Evolutionary conservation across 2,113 vertebrate species (phyloP), one percentile per base, ranked within the genome.

Genomic region (Megaceryle maxima): DNA sequence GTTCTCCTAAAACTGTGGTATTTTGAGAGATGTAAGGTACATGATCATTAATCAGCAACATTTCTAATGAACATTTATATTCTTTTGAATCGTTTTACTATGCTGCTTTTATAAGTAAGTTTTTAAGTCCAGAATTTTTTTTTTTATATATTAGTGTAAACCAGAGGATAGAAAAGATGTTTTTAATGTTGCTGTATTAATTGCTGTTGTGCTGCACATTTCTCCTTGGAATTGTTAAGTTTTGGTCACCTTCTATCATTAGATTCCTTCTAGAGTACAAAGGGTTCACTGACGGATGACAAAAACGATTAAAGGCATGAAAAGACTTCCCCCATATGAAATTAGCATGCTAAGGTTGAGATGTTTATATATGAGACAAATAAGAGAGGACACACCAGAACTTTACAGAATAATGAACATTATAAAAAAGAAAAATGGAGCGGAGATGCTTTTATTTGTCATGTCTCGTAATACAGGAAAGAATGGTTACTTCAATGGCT

Each of bases 301-400:
- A 93, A 85, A 97, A 90, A 41, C 0, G 1, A 90, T 91, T 76
- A 91, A 72, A 94, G 60, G 8, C 75, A 74, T 9, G 2, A 75
- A 35, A 91, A 74, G 25, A 8, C n/a, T 81, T 86, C 13, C 31
- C 26, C 55, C 25, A 4, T 50, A 67, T 69, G 78, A 95, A 95
- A 90, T 66, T 10, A 93, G 41, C 25, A 46, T 11, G 31, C 35
- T 55, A 16, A 83, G 67, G 96, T 80, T 95, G 77, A 96, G 91
- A 91, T 95, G 87, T 94, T 96, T 91, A 39, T 41, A 63, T 75
- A 85, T 31, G 74, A 91, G 74, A 92, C 74, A 96, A 97, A 92
- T 76, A 95, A 78, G 59, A 87, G 70, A 79, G 55, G 84, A 89
- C 82, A 92, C 59, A 37, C 26, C 46, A 91, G 53, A 92, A 89